Evolutionary conservation across 2,113 vertebrate species (phyloP).

Genomic region (Atherinomorus stipes): DNA sequence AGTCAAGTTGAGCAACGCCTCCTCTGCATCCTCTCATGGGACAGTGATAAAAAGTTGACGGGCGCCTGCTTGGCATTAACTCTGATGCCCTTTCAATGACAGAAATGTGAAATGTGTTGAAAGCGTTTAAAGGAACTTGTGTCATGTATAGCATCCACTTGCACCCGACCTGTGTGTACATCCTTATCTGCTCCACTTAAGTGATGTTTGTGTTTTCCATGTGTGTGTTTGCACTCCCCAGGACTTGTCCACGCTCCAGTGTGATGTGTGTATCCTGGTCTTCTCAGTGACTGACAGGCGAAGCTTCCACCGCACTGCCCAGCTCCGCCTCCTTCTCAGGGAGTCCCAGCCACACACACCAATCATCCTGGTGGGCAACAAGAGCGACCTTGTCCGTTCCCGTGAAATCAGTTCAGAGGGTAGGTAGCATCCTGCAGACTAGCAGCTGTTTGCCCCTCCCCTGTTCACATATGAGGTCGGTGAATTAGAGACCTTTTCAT

Average conservation of each 20-base stretch:
- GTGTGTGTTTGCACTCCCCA: conserved; percentile 53
- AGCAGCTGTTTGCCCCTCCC: not conserved
- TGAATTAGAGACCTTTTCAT: not conserved
- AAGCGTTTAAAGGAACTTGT: conserved; percentile 11
- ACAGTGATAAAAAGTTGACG: conserved; percentile 42
- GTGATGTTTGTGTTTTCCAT: conserved; percentile 38
- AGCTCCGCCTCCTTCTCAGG: conserved; percentile 85
- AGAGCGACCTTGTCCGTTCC: conserved; percentile 86
- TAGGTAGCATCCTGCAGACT: conserved; percentile 40
- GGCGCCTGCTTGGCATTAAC: not conserved
- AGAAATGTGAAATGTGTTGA: not conserved
- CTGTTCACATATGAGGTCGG: not conserved
- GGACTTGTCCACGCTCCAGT: conserved; percentile 82
- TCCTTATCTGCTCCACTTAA: not conserved
- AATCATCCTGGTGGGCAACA: conserved; percentile 86
- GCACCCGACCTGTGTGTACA: conserved; percentile 9
- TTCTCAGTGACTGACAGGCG: conserved; percentile 86
- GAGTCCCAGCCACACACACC: conserved; percentile 82
- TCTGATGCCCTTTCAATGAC: conserved; percentile 9
- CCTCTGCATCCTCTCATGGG: conserved; percentile 35
- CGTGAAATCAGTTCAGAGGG: conserved; percentile 84
- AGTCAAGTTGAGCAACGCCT: conserved; percentile 40
- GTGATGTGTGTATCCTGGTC: conserved; percentile 85
- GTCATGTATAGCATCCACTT: not conserved
- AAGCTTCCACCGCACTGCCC: conserved; percentile 83